Conservation (phyloP, 2,888 invertebrate species). For the Euzophera pinguis region DNA sequence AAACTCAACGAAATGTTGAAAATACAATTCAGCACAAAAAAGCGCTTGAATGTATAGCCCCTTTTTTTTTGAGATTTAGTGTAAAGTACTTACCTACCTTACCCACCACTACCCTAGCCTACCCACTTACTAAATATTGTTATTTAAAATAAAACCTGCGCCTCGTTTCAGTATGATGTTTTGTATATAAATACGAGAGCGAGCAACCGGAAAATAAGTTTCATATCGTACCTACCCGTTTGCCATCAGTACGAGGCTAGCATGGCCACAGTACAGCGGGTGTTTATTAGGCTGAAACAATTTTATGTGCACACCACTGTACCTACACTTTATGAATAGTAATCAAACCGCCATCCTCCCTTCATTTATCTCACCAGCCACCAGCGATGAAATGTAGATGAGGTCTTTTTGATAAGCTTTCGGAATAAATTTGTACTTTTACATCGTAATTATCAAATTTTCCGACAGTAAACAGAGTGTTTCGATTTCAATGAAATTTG, state of each 20-base stretch:
- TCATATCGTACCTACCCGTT: slow-evolving; percentile 40
- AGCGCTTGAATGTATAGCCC: too few relatives aligned
- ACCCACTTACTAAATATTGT: not conserved
- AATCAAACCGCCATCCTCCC: slow-evolving; percentile 55
- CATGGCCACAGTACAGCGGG: slow-evolving; percentile 18
- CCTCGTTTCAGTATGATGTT: slow-evolving; percentile 36
- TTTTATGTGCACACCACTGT: slow-evolving; percentile 47
- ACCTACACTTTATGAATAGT: slow-evolving; percentile 59
- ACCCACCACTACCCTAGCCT: too few relatives aligned
- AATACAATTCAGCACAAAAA: too few relatives aligned
- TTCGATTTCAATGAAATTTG: not conserved
- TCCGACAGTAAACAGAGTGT: slow-evolving; percentile 30
- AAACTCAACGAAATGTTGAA: too few relatives aligned
- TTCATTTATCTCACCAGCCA: slow-evolving; percentile 54
- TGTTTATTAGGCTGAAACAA: slow-evolving; percentile 37
- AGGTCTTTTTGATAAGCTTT: slow-evolving; percentile 55
- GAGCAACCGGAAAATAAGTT: slow-evolving; percentile 56
- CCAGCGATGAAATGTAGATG: slow-evolving; percentile 64
- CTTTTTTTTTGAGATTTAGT: too few relatives aligned
- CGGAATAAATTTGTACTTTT: slow-evolving; percentile 51
- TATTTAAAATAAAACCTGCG: slow-evolving; percentile 23
- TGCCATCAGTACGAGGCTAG: slow-evolving; percentile 34
- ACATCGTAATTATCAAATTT: slow-evolving; percentile 48
- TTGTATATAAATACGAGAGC: slow-evolving; percentile 53
- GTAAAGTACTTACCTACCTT: too few relatives aligned